A percentile compares a stretch with the other conserved stretches of the same genome.
phyloP scores from a whole-genome alignment of 2,888 invertebrate genomes.

The Linnaemya tessellans region DNA sequence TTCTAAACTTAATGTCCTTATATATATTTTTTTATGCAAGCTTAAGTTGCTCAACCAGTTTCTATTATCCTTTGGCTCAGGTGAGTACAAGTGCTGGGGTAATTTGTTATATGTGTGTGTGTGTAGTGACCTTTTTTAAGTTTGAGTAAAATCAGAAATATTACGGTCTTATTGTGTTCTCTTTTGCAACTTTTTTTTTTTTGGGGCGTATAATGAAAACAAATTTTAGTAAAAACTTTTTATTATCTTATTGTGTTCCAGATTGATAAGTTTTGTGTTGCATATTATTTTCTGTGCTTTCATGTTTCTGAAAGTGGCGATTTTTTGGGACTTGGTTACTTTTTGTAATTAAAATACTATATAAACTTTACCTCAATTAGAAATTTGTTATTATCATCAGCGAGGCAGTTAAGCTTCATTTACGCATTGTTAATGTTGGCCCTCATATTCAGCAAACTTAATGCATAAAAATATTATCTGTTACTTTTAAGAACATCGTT shows the following conservation, averaged over 20 bases:
- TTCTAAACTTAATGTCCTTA: not conserved
- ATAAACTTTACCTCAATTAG: no score
- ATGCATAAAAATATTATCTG: no score
- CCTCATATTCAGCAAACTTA: no score
- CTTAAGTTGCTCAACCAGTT: not conserved
- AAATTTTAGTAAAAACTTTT: not conserved
- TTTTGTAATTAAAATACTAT: not conserved
- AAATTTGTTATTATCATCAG: no score
- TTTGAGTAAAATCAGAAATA: constrained; percentile 7
- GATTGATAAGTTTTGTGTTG: constrained; percentile 59
- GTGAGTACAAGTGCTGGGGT: not conserved
- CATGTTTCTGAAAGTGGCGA: not conserved
- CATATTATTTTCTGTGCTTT: constrained; percentile 1
- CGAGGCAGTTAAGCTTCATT: no score
- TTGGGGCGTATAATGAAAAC: not conserved
- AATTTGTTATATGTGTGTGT: not conserved
- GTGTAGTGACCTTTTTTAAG: not conserved
- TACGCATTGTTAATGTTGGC: no score
- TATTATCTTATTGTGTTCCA: constrained; percentile 51
- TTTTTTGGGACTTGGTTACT: not conserved
- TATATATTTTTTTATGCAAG: not conserved
- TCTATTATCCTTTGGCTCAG: not conserved
- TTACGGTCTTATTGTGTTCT: constrained; percentile 62
- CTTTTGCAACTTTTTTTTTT: constrained; percentile 34
- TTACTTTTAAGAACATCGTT: no score